A percentile compares a stretch with the other conserved stretches of the same genome.
Conservation (phyloP, 2,113 vertebrate genomes). For the Scomber japonicus region DNA sequence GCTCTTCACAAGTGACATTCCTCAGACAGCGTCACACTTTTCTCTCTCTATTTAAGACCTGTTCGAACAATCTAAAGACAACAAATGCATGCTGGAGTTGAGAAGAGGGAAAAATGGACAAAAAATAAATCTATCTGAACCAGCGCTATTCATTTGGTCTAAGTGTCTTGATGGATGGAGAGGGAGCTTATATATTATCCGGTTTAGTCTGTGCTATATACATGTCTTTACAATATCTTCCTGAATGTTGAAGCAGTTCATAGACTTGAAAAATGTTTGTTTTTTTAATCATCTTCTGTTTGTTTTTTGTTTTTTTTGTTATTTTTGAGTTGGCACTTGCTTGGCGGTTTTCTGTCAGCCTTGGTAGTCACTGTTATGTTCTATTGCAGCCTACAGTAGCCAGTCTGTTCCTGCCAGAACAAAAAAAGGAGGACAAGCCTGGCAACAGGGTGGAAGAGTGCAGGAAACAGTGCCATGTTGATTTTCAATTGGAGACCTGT, state of each 20-base stretch:
- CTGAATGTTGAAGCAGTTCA: slow-evolving; percentile 99
- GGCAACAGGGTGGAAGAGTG: slow-evolving; percentile 95
- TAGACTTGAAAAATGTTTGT: slow-evolving; percentile 91
- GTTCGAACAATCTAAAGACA: slow-evolving; percentile 81
- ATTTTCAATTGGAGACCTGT: slow-evolving; percentile 97
- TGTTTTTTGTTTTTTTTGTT: slow-evolving; percentile 41
- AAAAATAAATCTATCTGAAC: slow-evolving; percentile 87
- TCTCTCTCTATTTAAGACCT: slow-evolving; percentile 74
- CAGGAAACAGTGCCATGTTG: slow-evolving; percentile 97
- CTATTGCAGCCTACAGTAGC: slow-evolving; percentile 93
- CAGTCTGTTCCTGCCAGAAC: slow-evolving; percentile 93
- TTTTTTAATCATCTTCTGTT: slow-evolving; percentile 82
- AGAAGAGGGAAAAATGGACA: slow-evolving; percentile 71
- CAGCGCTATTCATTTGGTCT: slow-evolving; percentile 95
- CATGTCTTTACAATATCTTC: slow-evolving; percentile 99
- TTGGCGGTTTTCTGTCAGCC: slow-evolving; percentile 92
- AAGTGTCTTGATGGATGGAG: slow-evolving; percentile 91
- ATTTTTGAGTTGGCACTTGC: slow-evolving; percentile 94
- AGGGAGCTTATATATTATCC: slow-evolving; percentile 98
- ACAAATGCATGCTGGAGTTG: slow-evolving; percentile 83
- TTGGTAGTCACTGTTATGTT: slow-evolving; percentile 91
- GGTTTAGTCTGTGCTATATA: slow-evolving; percentile 99
- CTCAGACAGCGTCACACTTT: slow-evolving; percentile 39
- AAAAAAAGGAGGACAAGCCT: slow-evolving; percentile 92
- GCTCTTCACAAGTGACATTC: slow-evolving; percentile 56